phyloP scores from a whole-genome alignment of 2,888 invertebrate genomes.

The Orchesella flavescens region DNA sequence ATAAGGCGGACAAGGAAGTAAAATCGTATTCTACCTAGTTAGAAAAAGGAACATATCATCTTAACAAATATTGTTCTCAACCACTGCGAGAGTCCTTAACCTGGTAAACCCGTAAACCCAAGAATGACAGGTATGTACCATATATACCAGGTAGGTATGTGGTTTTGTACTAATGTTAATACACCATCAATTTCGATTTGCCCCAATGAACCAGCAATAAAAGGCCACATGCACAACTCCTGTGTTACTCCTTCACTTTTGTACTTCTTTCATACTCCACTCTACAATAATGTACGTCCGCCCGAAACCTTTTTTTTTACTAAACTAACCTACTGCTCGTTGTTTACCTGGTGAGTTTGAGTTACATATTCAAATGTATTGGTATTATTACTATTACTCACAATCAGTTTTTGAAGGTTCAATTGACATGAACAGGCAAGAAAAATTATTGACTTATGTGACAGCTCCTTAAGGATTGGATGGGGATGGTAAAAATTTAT shows the following conservation, averaged over 20 bases:
- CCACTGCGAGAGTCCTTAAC: slow-evolving; percentile 46
- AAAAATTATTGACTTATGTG: slow-evolving; percentile 14
- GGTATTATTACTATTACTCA: no score
- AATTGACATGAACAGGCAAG: background rate
- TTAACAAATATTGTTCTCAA: background rate
- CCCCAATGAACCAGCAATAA: no score
- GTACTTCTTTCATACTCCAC: no score
- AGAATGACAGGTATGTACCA: no score
- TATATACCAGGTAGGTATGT: no score
- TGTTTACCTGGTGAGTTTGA: no score
- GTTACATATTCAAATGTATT: no score
- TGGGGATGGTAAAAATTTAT: background rate
- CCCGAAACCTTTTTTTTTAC: no score
- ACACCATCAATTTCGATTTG: no score
- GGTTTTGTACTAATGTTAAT: no score
- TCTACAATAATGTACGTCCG: no score
- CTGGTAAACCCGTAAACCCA: slow-evolving; percentile 29
- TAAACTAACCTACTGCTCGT: no score
- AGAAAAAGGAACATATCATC: background rate
- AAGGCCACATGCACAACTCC: background rate
- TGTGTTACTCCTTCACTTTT: background rate
- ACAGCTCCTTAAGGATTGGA: background rate
- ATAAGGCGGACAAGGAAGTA: slow-evolving; percentile 37
- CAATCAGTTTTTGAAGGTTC: background rate
- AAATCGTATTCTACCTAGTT: background rate